Evolutionary conservation across 2,113 vertebrate genomes (phyloP).

Genomic region (Hassar affinis): DNA sequence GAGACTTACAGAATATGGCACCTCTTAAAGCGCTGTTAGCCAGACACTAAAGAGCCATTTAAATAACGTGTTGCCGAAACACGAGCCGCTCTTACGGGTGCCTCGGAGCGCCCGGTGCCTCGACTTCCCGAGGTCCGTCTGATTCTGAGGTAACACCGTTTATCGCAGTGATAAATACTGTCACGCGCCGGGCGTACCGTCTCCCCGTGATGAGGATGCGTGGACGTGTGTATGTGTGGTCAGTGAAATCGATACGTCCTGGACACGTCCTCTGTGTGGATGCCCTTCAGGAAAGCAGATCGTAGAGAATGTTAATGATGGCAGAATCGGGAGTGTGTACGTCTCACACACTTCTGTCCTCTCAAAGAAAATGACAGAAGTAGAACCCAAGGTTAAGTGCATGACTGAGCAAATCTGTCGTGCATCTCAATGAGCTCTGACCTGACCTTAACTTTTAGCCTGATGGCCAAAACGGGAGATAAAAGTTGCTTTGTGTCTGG

Average conservation of each 20-base stretch:
- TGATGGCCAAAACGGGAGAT: slow-evolving; percentile 15
- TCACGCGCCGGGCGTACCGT: not conserved
- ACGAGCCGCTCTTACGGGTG: slow-evolving; percentile 18
- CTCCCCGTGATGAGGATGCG: slow-evolving; percentile 7
- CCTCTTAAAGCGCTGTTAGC: slow-evolving; percentile 36
- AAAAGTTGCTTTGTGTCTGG: slow-evolving; percentile 23
- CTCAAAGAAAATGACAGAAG: slow-evolving; percentile 45
- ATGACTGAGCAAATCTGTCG: slow-evolving; percentile 56
- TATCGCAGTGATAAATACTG: not conserved
- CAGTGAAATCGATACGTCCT: slow-evolving; percentile 32
- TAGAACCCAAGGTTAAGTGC: slow-evolving; percentile 68
- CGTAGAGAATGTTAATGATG: slow-evolving; percentile 69
- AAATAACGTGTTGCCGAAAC: slow-evolving; percentile 47
- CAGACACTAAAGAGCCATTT: slow-evolving; percentile 56
- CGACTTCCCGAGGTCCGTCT: not conserved
- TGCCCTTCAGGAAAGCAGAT: slow-evolving; percentile 67
- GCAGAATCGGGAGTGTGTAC: slow-evolving; percentile 49
- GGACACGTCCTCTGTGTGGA: slow-evolving; percentile 45
- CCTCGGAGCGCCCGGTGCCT: slow-evolving; percentile 48
- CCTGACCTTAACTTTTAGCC: slow-evolving; percentile 58
- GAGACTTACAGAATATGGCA: slow-evolving; percentile 42
- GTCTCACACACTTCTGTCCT: slow-evolving; percentile 16
- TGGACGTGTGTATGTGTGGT: slow-evolving; percentile 31
- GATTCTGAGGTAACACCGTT: not conserved
- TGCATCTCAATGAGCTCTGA: slow-evolving; percentile 66